Percentiles rank a stretch among this genome's conserved stretches.
Conservation (phyloP, 2,888 invertebrate genomes). For the Drosophila anomalata region DNA sequence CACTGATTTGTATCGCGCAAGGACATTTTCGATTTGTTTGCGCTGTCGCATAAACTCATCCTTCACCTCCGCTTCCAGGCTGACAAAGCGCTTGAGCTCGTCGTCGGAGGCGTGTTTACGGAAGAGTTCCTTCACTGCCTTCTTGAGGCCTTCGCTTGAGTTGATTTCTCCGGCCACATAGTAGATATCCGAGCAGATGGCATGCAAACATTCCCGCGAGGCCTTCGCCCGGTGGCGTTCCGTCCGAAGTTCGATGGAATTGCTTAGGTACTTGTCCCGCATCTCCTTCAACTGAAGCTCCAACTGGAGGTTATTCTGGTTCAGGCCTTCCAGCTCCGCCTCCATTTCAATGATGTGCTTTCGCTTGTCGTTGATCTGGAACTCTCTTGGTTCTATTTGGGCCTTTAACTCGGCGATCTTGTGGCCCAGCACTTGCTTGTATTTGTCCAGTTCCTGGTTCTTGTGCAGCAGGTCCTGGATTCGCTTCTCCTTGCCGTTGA, state of each 20-base stretch:
- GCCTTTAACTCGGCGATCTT: slow-evolving; percentile 94
- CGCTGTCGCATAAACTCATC: slow-evolving; percentile 92
- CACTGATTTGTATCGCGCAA: slow-evolving; percentile 67
- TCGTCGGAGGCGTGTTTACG: slow-evolving; percentile 89
- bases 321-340: slow-evolving; percentile 90
- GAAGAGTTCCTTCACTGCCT: slow-evolving; percentile 79
- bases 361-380: slow-evolving; percentile 92
- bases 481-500: slow-evolving; percentile 93
- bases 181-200: slow-evolving; percentile 92
- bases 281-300: slow-evolving; percentile 91
- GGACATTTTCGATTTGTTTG: slow-evolving; percentile 88
- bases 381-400: slow-evolving; percentile 93
- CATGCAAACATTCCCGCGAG: slow-evolving; percentile 87
- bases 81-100: slow-evolving; percentile 87
- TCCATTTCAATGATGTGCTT: slow-evolving; percentile 93
- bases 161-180: slow-evolving; percentile 91
- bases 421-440: slow-evolving; percentile 94
- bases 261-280: slow-evolving; percentile 90
- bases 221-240: slow-evolving; percentile 87
- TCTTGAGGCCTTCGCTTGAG: slow-evolving; percentile 85
- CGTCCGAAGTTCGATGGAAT: slow-evolving; percentile 88
- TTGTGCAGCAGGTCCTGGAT: slow-evolving; percentile 93
- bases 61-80: slow-evolving; percentile 89
- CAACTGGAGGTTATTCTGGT: slow-evolving; percentile 88
- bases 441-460: slow-evolving; percentile 95